Base-by-base conservation (phyloP, 2,888 invertebrate species). In the Muschampia plurimacula region DNA sequence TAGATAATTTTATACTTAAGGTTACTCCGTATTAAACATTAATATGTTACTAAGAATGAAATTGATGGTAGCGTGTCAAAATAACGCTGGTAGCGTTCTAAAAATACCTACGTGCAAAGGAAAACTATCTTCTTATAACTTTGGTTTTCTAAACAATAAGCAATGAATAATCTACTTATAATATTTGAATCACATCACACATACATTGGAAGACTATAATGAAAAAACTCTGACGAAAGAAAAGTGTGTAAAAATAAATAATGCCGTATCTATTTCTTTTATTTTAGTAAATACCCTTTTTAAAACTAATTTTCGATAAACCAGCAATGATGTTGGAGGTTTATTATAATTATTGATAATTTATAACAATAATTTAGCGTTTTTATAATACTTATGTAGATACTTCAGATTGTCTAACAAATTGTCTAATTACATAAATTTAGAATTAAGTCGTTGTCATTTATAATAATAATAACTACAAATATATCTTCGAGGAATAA, bases 361-460 rank as follows among this genome's bases (percentile, higher is more conserved):
- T 72, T 63, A 68, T 62, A 12, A 60, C 73, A 73, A 73, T 72
- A 74, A 65, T 64, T 73, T 71, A 70, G 55, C 46, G 28, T 74
- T 66, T 52, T 57, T 67, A 67, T 67, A 63, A 63, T 72, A 72
- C 72, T 72, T 67, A 67, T 62, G 62, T 62, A 62, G 15, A 55
- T 72, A 68, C 55, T 65, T 73, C 57, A 77, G 74, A 69, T 74
- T 74, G n/a, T 73, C 72, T 79, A 74, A 76, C 74, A 77, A 78
- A 81, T 76, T 86, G 80, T 86, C 88, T 90, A 91, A 80, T 85
- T 88, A 91, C 88, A 91, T 79, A 85, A 81, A 93, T 93, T 94
- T 94, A 94, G 93, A 94, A 94, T 93, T 91, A 93, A 88, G 88
- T 94, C 93, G 93, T 94, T 92, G 93, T 93, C 88, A 85, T 88